Evolutionary conservation across 2,113 vertebrate genomes (phyloP).

Genomic region (Leptobrachium ailaonicum): DNA sequence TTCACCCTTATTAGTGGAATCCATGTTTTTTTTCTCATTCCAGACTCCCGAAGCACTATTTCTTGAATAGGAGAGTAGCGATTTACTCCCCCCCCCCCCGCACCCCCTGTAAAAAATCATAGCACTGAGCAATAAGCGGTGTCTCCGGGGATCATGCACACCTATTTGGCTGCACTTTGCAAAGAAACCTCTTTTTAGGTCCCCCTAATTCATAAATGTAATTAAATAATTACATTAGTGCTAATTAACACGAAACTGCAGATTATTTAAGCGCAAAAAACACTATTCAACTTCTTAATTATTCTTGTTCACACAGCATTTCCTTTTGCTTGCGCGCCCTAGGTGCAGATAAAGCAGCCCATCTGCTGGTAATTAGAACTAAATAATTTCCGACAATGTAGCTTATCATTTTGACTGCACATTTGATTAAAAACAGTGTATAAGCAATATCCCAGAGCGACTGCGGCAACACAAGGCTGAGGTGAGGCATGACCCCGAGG

Average conservation of each 20-base stretch:
- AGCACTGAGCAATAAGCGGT: not conserved
- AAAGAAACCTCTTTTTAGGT: constrained; percentile 58
- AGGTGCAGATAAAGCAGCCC: constrained; percentile 99
- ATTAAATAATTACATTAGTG: constrained; percentile 99
- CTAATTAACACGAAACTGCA: constrained; percentile 97
- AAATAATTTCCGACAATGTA: constrained; percentile 97
- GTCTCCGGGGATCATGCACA: constrained; percentile 14
- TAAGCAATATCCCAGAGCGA: constrained; percentile 68
- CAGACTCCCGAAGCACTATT: not conserved
- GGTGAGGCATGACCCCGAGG: constrained; percentile 22
- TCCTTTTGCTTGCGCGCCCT: constrained; percentile 97
- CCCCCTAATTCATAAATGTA: constrained; percentile 94
- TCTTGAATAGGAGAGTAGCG: not conserved
- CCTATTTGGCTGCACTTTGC: constrained; percentile 60
- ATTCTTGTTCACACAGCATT: constrained; percentile 98
- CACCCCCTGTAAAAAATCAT: not conserved
- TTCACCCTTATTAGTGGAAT: not conserved
- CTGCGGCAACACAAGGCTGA: not conserved
- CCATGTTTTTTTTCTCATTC: not conserved
- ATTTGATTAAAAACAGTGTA: constrained; percentile 93
- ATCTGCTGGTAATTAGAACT: constrained; percentile 99
- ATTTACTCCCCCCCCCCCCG: not conserved
- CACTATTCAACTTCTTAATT: constrained; percentile 99
- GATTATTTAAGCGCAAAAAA: constrained; percentile 96
- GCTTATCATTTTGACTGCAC: constrained; percentile 98